Evolutionary conservation across 1,140 invertebrate species (phyloP).

Genomic region (Heterodera schachtii): DNA sequence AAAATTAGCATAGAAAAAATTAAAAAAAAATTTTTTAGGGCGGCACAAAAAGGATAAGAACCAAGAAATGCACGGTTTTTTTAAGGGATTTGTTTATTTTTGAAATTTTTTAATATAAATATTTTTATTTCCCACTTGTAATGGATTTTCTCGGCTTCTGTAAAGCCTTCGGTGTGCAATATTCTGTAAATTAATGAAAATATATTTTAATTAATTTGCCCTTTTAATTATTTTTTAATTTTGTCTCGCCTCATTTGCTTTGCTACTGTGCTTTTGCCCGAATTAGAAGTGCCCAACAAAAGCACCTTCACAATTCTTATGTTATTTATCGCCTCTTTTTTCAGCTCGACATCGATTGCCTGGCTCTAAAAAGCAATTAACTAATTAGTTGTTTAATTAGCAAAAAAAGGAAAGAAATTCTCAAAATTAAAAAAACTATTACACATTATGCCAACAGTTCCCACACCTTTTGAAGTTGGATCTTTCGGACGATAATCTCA

Average conservation of each 20-base stretch:
- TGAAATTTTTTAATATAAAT: not conserved
- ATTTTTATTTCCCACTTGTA: conserved; percentile 8
- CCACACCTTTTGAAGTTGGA: not conserved
- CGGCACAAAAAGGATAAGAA: no score
- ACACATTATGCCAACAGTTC: not conserved
- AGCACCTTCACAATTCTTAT: conserved; percentile 20
- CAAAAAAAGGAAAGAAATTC: not conserved
- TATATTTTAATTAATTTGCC: not conserved
- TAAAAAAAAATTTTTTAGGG: no score
- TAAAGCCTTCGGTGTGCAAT: conserved; percentile 24
- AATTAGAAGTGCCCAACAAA: conserved; percentile 24
- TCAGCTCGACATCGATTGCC: conserved; percentile 17
- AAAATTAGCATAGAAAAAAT: no score
- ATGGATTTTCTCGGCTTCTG: conserved; percentile 5
- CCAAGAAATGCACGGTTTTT: no score
- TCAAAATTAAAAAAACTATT: not conserved
- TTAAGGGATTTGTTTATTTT: not conserved
- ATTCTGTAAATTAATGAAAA: conserved; percentile 12
- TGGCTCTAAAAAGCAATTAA: conserved; percentile 17
- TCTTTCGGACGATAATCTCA: not conserved
- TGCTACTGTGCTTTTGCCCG: conserved; percentile 27
- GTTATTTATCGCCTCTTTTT: conserved; percentile 1
- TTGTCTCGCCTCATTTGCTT: conserved; percentile 28
- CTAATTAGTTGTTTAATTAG: not conserved
- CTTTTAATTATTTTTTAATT: not conserved